Evolutionary conservation across 2,888 invertebrate genomes (phyloP), one percentile per base, ranked within the genome.

Genomic region (Germaria angustata): DNA sequence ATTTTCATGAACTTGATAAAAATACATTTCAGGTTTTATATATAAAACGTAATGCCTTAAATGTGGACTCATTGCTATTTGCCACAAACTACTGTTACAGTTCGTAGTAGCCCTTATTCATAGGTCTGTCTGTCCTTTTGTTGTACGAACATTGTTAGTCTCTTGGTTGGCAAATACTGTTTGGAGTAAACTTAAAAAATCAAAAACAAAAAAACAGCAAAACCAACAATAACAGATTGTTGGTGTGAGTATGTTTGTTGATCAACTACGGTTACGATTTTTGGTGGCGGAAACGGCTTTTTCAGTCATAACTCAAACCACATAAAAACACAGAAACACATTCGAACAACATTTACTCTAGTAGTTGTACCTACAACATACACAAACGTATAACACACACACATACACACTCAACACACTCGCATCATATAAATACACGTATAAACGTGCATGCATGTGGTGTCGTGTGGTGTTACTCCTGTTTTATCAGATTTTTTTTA

Each of bases 261-360:
- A 71, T 69, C 63, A 65, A 65, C 69, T 57, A 2, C 49, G 78
- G 69, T 75, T 63, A 78, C 65, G 69, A 81, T 78, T 81, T 77
- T 75, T 72, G 76, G 78, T 15, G 63, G 61, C 71, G 57, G 73
- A 75, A 76, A 53, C 53, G 71, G 71, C 53, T 75, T 82, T 79
- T 75, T 66, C 28, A 75, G 75, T 81, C 84, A 84, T 85, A 84
- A 84, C 84, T 84, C 84, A 84, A 83, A 84, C 81, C 84, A 78
- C 76, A 75, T 55, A 57, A 69, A 34, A 8, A 49, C 28, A 53
- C 13, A 49, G 28, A 49, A 36, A 32, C 41, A 51, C 66, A 81
- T 73, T 68, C 68, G 76, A 76, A 72, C 49, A 79, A 51, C 69
- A 79, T 80, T 79, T 71, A 61, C 49, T 20, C n/a, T 11, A 53